Conservation (phyloP, 2,797 vertebrate species). For the Sebastiscus tertius region DNA sequence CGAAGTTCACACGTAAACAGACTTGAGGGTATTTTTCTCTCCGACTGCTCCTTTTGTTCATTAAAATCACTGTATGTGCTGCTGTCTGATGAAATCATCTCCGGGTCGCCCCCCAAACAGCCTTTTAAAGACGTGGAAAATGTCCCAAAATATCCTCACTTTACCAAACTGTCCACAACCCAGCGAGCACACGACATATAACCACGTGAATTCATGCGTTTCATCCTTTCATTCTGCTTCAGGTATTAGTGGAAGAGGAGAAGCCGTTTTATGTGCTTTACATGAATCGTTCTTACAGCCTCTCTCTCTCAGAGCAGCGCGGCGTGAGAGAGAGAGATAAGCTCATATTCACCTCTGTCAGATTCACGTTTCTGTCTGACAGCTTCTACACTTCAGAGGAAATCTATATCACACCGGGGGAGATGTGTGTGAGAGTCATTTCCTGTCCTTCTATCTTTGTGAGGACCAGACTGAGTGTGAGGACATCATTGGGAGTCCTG, state of each 20-base stretch:
- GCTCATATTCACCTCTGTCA: constrained; percentile 27
- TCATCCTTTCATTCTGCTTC: background rate
- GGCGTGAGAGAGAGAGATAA: background rate
- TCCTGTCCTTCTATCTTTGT: background rate
- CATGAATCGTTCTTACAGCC: background rate
- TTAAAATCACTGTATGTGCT: background rate
- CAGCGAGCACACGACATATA: background rate
- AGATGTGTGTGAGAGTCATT: background rate
- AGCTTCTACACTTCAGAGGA: background rate
- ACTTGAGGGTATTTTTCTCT: background rate
- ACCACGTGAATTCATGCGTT: no score
- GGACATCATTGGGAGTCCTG: background rate
- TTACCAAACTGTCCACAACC: background rate
- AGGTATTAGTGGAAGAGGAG: background rate
- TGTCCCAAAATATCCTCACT: background rate
- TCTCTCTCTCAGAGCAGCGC: background rate
- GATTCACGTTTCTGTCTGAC: constrained; percentile 11
- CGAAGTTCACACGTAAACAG: background rate
- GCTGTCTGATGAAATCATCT: background rate
- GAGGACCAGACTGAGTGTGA: background rate
- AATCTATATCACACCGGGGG: constrained; percentile 7
- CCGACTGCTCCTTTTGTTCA: background rate
- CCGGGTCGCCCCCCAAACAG: background rate
- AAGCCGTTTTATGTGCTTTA: background rate
- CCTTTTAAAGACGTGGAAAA: background rate